Evolutionary conservation across 2,888 invertebrate species (phyloP).

Genomic region (Drosophila prostipennis): DNA sequence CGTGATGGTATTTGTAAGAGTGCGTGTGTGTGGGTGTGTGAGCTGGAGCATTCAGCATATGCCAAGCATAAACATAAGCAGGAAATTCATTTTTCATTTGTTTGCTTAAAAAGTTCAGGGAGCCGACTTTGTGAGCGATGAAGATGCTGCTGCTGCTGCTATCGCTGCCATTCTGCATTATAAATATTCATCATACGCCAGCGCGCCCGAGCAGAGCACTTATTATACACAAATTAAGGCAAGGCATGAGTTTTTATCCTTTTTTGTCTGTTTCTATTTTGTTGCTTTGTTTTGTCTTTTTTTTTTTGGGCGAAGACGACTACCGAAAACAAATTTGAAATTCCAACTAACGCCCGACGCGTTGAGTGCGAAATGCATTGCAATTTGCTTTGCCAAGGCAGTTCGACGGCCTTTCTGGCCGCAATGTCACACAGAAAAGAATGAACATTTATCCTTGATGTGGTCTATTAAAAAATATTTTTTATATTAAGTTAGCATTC

Average conservation of each 20-base stretch:
- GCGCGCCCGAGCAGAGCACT: conserved; percentile 63
- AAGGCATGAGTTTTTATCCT: conserved; percentile 23
- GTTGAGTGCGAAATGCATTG: conserved; percentile 52
- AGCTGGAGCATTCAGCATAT: conserved; percentile 69
- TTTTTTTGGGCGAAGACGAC: conserved; percentile 29
- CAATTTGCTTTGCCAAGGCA: conserved; percentile 58
- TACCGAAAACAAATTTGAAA: conserved; percentile 66
- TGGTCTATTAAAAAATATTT: too few species aligned
- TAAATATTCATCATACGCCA: conserved; percentile 75
- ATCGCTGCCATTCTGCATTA: conserved; percentile 51
- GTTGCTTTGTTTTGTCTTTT: conserved; percentile 20
- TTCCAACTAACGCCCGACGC: conserved; percentile 59
- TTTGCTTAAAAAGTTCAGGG: conserved; percentile 63
- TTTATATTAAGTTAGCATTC: too few species aligned
- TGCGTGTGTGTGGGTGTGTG: conserved; percentile 19
- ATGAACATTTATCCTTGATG: neutral
- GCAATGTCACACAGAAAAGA: conserved; percentile 23
- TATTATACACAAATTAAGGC: conserved; percentile 77
- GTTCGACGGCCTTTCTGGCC: conserved; percentile 64
- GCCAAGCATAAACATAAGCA: conserved; percentile 78
- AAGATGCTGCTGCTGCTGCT: conserved; percentile 46
- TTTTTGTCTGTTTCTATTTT: conserved; percentile 29
- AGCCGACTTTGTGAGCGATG: conserved; percentile 36
- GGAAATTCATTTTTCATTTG: conserved; percentile 80
- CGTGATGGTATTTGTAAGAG: conserved; percentile 38